Base-by-base conservation (phyloP, 2,797 vertebrate species). In the Neosalanx taihuensis region DNA sequence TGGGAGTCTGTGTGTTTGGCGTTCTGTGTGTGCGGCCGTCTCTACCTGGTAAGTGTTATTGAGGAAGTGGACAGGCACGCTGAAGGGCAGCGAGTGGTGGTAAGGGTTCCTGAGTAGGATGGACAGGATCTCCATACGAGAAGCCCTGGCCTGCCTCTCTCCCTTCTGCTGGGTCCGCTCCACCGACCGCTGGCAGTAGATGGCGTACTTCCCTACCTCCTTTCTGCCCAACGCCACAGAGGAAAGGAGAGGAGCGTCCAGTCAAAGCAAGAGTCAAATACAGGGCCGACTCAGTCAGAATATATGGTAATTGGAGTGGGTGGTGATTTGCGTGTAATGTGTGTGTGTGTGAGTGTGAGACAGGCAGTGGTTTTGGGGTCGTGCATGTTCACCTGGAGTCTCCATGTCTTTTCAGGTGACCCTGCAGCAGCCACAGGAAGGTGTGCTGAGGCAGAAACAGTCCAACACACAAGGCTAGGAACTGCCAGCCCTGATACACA, bases 71-170 rank as follows among this genome's bases (percentile, higher is more conserved):
- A 99, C 97, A 0, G 98, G 98, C 58, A 99, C 92, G 37, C 97
- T 99, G 84, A 99, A 99, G 3, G 98, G 97, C 76, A 99, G 88
- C 0, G 98, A 99, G 75, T 99, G 98, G 81, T 98, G 96, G 46
- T 98, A 99, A 0, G 98, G 98, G 67, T 99, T 99, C 81, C 98
- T 94, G 59, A 99, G 92, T 3, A 99, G 94, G 53, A 96, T 97
- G 3, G 98, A 99, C 64, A 99, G 92, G 80, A 99, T 97, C 91
- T 99, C 98, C 97, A 99, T 98, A 12, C 98, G 93, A 23, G 97
- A 99, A 17, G 97, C 95, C 69, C 95, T 93, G 65, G 95, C 94
- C 83, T 97, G 95, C 56, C 98, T 88, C 75, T 96, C 95, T 2
- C 97, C 96, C 0, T 95, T 97, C 89, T 95, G 95, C 84, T 97